Evolutionary conservation across 2,797 vertebrate genomes (phyloP).

Genomic region (Syndactyla subalaris): DNA sequence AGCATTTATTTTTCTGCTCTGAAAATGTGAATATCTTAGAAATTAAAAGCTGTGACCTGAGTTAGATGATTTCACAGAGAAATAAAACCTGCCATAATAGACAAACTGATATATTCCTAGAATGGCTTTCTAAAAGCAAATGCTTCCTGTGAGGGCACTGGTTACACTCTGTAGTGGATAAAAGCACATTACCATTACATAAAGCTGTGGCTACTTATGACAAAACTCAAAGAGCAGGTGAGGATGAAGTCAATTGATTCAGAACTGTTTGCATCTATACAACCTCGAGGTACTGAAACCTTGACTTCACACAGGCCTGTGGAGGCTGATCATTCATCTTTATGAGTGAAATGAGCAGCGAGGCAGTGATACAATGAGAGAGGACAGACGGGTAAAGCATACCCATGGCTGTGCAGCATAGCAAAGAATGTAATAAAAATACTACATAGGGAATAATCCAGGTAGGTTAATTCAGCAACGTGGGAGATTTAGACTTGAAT

Average conservation of each 20-base stretch:
- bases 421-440: background rate
- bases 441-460: background rate
- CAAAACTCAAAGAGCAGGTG: background rate
- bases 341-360: background rate
- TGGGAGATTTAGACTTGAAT: background rate
- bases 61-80: background rate
- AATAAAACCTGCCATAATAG: background rate
- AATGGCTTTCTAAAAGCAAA: constrained; percentile 8
- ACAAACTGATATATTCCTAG: background rate
- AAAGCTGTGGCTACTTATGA: background rate
- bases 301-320: background rate
- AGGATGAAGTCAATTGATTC: constrained; percentile 3
- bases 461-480: background rate
- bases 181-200: background rate
- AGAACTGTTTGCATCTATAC: background rate
- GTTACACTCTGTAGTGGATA: background rate
- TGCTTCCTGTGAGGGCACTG: background rate
- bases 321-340: background rate
- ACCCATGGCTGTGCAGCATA: background rate
- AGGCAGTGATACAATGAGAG: background rate
- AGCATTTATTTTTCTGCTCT: background rate
- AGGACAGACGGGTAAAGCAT: background rate
- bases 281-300: background rate
- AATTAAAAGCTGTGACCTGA: constrained; percentile 10
- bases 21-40: background rate